Conservation (phyloP, 2,888 invertebrate genomes). For the Agrotis puta region DNA sequence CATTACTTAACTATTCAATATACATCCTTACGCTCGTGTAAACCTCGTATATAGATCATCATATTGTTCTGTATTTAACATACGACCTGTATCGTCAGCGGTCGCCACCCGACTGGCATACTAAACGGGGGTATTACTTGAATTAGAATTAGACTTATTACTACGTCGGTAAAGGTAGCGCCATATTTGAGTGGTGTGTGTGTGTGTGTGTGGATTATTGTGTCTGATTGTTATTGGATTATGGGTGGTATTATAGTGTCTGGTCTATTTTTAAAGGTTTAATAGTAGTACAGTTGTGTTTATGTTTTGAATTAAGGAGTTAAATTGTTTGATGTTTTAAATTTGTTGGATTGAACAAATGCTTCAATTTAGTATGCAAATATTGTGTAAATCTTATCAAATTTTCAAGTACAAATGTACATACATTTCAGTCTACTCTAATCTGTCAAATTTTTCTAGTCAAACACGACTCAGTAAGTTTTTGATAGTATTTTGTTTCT, state of each 20-base stretch:
- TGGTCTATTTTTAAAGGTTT: slow-evolving; percentile 47
- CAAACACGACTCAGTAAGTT: too few species aligned
- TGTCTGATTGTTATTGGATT: slow-evolving; percentile 56
- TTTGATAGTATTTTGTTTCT: too few species aligned
- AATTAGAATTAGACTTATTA: slow-evolving; percentile 80
- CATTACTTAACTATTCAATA: slow-evolving; percentile 79
- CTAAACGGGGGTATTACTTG: slow-evolving; percentile 69
- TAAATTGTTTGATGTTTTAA: background rate
- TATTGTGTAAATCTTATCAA: too few species aligned
- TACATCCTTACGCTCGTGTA: slow-evolving; percentile 85
- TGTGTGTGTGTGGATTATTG: slow-evolving; percentile 49
- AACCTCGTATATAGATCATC: slow-evolving; percentile 90
- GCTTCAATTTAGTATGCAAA: too few species aligned
- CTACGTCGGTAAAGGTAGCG: slow-evolving; percentile 69
- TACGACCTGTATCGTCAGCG: slow-evolving; percentile 85
- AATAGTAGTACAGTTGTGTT: background rate
- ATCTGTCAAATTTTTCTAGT: too few species aligned
- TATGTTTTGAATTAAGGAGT: background rate
- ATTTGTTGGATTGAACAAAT: too few species aligned
- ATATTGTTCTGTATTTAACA: slow-evolving; percentile 87
- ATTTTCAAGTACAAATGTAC: too few species aligned
- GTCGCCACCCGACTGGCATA: slow-evolving; percentile 74
- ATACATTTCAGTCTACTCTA: too few species aligned
- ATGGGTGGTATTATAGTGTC: slow-evolving; percentile 61
- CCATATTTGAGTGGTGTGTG: slow-evolving; percentile 59